Evolutionary conservation across 2,113 vertebrate species (phyloP).

Genomic region (Atherinomorus stipes): DNA sequence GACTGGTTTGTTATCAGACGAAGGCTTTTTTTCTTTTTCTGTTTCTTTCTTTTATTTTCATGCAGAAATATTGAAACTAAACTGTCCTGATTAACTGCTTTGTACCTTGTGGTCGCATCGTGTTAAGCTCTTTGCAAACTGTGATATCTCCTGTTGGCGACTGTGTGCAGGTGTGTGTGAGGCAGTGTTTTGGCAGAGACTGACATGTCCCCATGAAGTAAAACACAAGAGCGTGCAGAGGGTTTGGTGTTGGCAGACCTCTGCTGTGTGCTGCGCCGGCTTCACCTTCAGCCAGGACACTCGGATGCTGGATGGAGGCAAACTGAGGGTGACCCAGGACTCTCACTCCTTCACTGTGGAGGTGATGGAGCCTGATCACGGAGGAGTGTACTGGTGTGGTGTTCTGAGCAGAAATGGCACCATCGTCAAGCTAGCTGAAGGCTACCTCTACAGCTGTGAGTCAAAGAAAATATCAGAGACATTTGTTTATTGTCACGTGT

Average conservation of each 20-base stretch:
- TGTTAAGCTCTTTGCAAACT: too few relatives aligned
- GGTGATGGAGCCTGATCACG: constrained; percentile 13
- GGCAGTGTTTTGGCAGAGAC: constrained; percentile 22
- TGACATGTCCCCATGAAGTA: constrained; percentile 47
- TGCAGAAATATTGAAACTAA: too few relatives aligned
- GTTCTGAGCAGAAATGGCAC: constrained; percentile 26
- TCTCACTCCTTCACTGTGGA: constrained; percentile 49
- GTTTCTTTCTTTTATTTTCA: too few relatives aligned
- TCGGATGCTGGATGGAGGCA: neutral
- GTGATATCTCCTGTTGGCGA: too few relatives aligned
- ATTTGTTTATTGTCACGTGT: too few relatives aligned
- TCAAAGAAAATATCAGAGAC: neutral
- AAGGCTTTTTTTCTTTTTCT: too few relatives aligned
- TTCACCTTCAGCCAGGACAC: constrained; percentile 20
- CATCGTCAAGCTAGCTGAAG: constrained; percentile 70
- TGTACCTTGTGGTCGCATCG: too few relatives aligned
- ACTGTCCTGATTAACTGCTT: too few relatives aligned
- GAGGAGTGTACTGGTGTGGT: constrained; percentile 76
- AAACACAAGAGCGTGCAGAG: constrained; percentile 11
- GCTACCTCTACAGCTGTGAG: constrained; percentile 55
- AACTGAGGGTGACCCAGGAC: constrained; percentile 44
- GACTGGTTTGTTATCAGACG: too few relatives aligned
- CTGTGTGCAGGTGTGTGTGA: constrained; percentile 43
- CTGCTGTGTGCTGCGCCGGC: constrained; percentile 57
- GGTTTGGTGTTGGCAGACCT: constrained; percentile 70